Evolutionary conservation across 1,140 invertebrate genomes (phyloP).

Genomic region (Parasteatoda tepidariorum): DNA sequence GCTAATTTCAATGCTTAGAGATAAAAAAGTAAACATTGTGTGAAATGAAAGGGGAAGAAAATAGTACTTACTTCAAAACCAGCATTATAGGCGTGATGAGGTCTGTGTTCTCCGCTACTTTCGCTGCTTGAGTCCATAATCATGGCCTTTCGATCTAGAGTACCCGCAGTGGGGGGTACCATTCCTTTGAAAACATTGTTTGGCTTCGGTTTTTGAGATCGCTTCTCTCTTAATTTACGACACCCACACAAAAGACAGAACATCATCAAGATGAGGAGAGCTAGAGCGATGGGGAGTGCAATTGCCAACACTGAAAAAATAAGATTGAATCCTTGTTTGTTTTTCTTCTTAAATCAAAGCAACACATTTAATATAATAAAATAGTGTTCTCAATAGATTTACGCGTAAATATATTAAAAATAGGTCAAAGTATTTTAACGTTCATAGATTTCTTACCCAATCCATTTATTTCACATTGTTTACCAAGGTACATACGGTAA

Average conservation of each 20-base stretch:
- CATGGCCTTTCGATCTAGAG: constrained; percentile 79
- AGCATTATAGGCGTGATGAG: constrained; percentile 9
- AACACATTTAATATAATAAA: too few species aligned
- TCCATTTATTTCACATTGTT: constrained; percentile 66
- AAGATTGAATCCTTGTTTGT: too few species aligned
- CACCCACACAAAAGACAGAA: constrained; percentile 65
- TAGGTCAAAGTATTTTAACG: too few species aligned
- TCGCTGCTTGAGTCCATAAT: constrained; percentile 79
- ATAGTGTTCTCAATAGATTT: too few species aligned
- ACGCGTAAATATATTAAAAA: too few species aligned
- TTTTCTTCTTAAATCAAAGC: too few species aligned
- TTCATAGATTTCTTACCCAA: too few species aligned
- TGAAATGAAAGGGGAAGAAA: too few species aligned
- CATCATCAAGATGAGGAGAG: constrained; percentile 64
- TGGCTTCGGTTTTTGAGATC: constrained; percentile 38
- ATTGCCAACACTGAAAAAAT: constrained; percentile 64
- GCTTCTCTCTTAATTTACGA: constrained; percentile 50
- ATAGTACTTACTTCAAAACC: constrained; percentile 40
- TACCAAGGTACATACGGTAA: constrained; percentile 65
- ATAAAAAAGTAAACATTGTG: too few species aligned
- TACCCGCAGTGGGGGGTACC: constrained; percentile 62
- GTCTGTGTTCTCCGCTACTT: constrained; percentile 71
- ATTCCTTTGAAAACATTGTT: constrained; percentile 51
- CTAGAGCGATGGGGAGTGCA: constrained; percentile 64
- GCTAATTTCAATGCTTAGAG: too few species aligned